phyloP scores from a whole-genome alignment of 2,888 invertebrate species.

The Sturmia bella region DNA sequence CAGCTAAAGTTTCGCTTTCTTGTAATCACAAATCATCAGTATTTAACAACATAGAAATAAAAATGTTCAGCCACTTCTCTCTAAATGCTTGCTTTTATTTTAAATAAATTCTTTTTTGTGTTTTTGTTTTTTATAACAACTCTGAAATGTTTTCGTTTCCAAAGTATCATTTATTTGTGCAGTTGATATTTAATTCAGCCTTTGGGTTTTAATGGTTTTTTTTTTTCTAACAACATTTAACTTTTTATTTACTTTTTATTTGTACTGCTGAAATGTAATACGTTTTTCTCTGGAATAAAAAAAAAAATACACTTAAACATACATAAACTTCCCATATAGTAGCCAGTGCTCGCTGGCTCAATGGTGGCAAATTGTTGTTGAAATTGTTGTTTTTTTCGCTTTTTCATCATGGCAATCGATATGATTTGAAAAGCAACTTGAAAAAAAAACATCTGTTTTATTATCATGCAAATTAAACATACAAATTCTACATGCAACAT shows the following conservation, averaged over 20 bases:
- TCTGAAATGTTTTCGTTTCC: not conserved
- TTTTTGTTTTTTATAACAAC: not conserved
- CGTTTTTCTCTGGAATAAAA: not conserved
- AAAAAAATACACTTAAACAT: not conserved
- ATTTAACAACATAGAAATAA: too few species aligned
- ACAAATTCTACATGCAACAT: slow-evolving; percentile 28
- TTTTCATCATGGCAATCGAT: slow-evolving; percentile 30
- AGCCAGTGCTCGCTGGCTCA: slow-evolving; percentile 38
- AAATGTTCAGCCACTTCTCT: too few species aligned
- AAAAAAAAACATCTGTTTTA: slow-evolving; percentile 44
- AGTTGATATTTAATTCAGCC: slow-evolving; percentile 19
- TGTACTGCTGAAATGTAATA: slow-evolving; percentile 29
- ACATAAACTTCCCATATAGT: slow-evolving; percentile 19
- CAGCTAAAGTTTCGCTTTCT: too few species aligned
- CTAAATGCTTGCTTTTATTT: too few species aligned
- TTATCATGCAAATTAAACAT: slow-evolving; percentile 45
- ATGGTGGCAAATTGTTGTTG: slow-evolving; percentile 41
- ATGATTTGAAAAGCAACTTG: slow-evolving; percentile 37
- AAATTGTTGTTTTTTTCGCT: not conserved
- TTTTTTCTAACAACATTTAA: slow-evolving; percentile 12
- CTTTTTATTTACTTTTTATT: slow-evolving; percentile 34
- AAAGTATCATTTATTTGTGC: slow-evolving; percentile 13
- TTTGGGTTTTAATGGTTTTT: slow-evolving; percentile 13
- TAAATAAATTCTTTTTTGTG: not conserved
- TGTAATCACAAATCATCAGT: too few species aligned